Conservation (phyloP, 2,113 vertebrate genomes). For the Chloropsis hardwickii region DNA sequence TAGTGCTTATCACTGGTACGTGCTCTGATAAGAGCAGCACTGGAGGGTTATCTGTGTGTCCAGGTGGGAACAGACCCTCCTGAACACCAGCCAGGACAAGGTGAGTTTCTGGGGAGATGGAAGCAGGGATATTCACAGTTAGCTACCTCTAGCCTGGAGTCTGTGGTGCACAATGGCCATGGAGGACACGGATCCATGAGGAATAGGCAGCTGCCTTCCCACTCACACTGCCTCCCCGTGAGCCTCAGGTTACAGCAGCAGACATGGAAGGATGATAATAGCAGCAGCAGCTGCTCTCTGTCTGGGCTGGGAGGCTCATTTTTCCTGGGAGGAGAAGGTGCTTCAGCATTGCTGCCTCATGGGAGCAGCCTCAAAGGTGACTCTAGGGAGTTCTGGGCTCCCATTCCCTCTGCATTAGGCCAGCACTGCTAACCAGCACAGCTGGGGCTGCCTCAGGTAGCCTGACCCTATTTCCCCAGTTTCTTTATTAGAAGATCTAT, state of each 20-base stretch:
- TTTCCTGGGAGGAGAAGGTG: neutral
- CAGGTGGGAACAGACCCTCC: neutral
- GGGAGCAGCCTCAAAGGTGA: neutral
- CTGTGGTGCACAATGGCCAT: fast-evolving
- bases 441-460: neutral
- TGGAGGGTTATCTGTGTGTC: neutral
- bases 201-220: neutral
- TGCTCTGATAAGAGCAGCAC: neutral
- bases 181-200: neutral
- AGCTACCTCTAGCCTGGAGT: neutral
- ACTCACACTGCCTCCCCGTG: neutral
- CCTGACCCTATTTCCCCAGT: neutral
- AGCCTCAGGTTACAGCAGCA: neutral
- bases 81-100: neutral
- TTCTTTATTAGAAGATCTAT: neutral
- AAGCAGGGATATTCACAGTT: neutral
- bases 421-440: neutral
- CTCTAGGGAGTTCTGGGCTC: neutral
- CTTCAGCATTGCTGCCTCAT: neutral
- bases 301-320: neutral
- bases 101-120: neutral
- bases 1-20: neutral
- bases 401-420: neutral
- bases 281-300: neutral
- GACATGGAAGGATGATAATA: neutral